phyloP scores from a whole-genome alignment of 2,113 vertebrate genomes.

The Neotoma lepida region DNA sequence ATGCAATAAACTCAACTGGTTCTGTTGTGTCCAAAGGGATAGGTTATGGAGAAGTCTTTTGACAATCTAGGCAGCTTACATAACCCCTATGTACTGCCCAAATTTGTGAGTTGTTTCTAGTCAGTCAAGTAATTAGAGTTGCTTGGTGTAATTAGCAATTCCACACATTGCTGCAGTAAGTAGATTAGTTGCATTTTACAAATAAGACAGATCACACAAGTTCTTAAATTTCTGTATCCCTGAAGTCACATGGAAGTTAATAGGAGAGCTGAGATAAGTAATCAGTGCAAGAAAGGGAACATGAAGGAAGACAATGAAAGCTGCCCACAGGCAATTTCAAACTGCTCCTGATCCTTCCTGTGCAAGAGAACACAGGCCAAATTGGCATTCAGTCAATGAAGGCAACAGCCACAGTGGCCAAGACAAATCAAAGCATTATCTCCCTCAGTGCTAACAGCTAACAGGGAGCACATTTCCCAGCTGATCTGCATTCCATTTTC shows the following conservation, averaged over 20 bases:
- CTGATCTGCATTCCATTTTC: constrained; percentile 38
- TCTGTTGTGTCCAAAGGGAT: background rate
- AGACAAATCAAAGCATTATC: constrained; percentile 55
- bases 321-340: constrained; percentile 67
- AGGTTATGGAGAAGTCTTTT: background rate
- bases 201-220: constrained; percentile 68
- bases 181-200: constrained; percentile 71
- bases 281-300: constrained; percentile 76
- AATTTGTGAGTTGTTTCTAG: constrained; percentile 64
- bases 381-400: constrained; percentile 64
- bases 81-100: background rate
- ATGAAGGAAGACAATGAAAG: constrained; percentile 67
- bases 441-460: constrained; percentile 28
- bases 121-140: constrained; percentile 69
- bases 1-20: background rate
- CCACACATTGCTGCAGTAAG: constrained; percentile 44
- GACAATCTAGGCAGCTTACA: background rate
- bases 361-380: constrained; percentile 38
- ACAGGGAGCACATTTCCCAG: constrained; percentile 11
- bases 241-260: constrained; percentile 75
- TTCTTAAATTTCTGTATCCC: constrained; percentile 73
- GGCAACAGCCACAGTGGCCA: constrained; percentile 1
- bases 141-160: constrained; percentile 65
- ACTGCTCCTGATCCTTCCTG: constrained; percentile 63
- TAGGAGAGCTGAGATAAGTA: constrained; percentile 69